These are phyloP conservation scores for Cyprinodon brontotheroides DNA, from an alignment of 2,113 vertebrate species.

Conservation along the genomic window DNA sequence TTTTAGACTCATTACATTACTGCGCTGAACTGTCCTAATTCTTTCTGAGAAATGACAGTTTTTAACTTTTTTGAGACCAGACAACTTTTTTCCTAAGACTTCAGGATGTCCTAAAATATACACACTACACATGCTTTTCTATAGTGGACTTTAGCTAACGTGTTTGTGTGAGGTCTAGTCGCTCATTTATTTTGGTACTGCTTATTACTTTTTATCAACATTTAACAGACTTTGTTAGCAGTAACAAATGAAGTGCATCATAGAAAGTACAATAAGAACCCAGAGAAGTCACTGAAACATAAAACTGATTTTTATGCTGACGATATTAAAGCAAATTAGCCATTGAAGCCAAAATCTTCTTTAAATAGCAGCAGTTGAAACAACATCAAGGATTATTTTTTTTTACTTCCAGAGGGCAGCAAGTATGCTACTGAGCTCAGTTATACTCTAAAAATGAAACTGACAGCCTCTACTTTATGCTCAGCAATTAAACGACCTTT, in stretches of 20 bases:
- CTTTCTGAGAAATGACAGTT: too few species aligned
- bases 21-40: too few species aligned
- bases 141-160: too few species aligned
- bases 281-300: neutral
- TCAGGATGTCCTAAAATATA: too few species aligned
- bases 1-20: too few species aligned
- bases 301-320: neutral
- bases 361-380: neutral
- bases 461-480: constrained; percentile 5
- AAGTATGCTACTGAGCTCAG: neutral
- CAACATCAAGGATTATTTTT: neutral
- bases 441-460: constrained; percentile 26
- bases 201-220: too few species aligned
- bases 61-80: too few species aligned
- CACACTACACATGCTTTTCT: too few species aligned
- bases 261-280: too few species aligned
- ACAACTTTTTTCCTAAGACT: too few species aligned
- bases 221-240: neutral
- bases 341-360: neutral
- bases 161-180: too few species aligned
- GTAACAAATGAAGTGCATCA: neutral
- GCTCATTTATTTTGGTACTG: too few species aligned
- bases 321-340: neutral
- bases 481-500: constrained; percentile 22
- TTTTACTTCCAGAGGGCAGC: constrained; percentile 49